Conservation (phyloP, 2,113 vertebrate species). For the Hiodon tergisus region DNA sequence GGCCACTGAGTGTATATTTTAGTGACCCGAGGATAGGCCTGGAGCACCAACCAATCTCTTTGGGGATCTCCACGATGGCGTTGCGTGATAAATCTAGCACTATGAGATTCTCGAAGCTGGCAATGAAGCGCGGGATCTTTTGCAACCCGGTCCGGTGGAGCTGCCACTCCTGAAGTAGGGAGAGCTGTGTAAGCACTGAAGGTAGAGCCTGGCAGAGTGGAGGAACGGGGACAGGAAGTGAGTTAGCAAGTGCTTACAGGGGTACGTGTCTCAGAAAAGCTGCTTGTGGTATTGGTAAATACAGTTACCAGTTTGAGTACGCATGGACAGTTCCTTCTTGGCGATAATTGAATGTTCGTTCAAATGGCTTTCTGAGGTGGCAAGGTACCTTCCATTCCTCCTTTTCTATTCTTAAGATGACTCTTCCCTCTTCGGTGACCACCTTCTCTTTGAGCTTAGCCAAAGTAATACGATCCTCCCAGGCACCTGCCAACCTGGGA, state of each 20-base stretch:
- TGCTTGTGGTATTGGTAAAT: too few relatives aligned
- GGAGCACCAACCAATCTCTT: slow-evolving; percentile 76
- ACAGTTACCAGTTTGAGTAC: too few relatives aligned
- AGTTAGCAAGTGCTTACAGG: neutral
- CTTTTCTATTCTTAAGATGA: slow-evolving; percentile 79
- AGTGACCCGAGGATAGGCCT: too few relatives aligned
- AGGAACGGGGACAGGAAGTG: neutral
- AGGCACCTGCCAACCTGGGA: slow-evolving; percentile 66
- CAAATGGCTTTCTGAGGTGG: neutral
- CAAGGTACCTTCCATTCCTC: slow-evolving; percentile 88
- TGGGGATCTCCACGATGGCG: slow-evolving; percentile 72
- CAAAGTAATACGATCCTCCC: slow-evolving; percentile 81
- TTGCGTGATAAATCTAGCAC: slow-evolving; percentile 90
- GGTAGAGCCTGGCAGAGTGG: slow-evolving; percentile 68
- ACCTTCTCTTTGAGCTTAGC: slow-evolving; percentile 81
- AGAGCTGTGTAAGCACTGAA: slow-evolving; percentile 73
- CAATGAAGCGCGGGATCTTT: slow-evolving; percentile 81
- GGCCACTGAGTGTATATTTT: too few relatives aligned
- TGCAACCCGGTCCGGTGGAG: slow-evolving; percentile 80
- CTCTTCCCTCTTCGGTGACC: slow-evolving; percentile 74
- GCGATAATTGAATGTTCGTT: too few relatives aligned
- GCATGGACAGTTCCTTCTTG: too few relatives aligned
- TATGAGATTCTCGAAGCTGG: slow-evolving; percentile 76
- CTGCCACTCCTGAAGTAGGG: slow-evolving; percentile 88
- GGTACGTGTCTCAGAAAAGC: neutral